A percentile compares a stretch with the other conserved stretches of the same genome.
Conservation (phyloP, 35 echinoderm and acorn worm species). For the Amphiura filiformis region DNA sequence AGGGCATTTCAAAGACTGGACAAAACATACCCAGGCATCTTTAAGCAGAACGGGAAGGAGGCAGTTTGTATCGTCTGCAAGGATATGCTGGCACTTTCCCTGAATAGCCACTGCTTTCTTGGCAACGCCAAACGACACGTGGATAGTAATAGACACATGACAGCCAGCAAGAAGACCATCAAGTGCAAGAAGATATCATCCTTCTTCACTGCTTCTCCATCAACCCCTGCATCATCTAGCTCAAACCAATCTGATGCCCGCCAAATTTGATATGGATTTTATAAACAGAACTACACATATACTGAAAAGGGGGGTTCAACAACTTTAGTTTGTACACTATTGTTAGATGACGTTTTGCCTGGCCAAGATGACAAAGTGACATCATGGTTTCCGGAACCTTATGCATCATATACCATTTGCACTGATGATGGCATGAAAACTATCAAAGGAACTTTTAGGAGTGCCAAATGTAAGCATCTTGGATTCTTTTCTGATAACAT, state of each 20-base stretch:
- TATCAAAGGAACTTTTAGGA: neutral
- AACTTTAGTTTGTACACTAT: neutral
- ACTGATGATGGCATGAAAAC: too few species aligned
- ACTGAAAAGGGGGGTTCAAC: neutral
- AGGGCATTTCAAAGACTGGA: too few species aligned
- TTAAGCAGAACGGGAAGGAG: too few species aligned
- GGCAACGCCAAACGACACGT: neutral
- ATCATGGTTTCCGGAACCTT: too few species aligned
- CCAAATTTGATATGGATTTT: neutral
- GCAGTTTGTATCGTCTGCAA: too few species aligned
- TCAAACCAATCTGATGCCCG: neutral
- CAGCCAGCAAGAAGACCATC: neutral
- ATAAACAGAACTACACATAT: neutral
- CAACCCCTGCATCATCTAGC: neutral
- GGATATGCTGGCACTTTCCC: too few species aligned
- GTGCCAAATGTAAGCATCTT: neutral
- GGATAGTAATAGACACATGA: neutral
- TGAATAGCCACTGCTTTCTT: too few species aligned
- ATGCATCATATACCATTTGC: too few species aligned
- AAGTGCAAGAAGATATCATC: neutral
- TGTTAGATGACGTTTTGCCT: neutral
- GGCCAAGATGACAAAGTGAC: too few species aligned
- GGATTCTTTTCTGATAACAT: neutral
- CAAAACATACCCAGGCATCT: too few species aligned
- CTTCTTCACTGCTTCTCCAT: neutral